Conservation (phyloP, 2,113 vertebrate genomes). For the Coryphaenoides rupestris region DNA sequence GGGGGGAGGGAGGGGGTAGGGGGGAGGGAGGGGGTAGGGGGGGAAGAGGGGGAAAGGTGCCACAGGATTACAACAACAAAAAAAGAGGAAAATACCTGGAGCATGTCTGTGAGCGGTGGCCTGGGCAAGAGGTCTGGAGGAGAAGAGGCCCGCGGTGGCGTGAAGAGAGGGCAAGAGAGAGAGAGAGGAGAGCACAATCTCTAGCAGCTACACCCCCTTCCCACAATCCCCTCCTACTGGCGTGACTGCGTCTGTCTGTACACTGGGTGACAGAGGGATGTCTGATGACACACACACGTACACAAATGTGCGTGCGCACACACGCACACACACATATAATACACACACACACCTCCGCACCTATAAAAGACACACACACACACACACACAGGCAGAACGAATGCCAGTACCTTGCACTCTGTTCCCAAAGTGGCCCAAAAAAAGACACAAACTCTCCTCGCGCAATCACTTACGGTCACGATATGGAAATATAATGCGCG, state of each 20-base stretch:
- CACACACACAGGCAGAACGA: neutral
- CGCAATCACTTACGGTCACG: slow-evolving; percentile 27
- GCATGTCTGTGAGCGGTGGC: slow-evolving; percentile 55
- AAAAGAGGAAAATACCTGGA: slow-evolving; percentile 66
- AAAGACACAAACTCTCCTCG: slow-evolving; percentile 1
- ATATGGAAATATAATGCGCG: neutral
- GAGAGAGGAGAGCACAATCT: slow-evolving; percentile 66
- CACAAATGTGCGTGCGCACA: neutral
- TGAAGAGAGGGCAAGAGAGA: slow-evolving; percentile 70
- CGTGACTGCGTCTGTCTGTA: slow-evolving; percentile 61
- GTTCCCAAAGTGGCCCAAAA: neutral
- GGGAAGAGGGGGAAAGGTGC: slow-evolving; percentile 41
- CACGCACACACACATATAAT: neutral
- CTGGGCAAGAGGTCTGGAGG: slow-evolving; percentile 62
- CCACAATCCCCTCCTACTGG: slow-evolving; percentile 73
- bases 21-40: too few species aligned
- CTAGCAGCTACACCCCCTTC: slow-evolving; percentile 66
- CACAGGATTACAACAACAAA: slow-evolving; percentile 44
- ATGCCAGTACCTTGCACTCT: neutral
- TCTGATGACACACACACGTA: slow-evolving; percentile 43
- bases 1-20: slow-evolving; percentile 23
- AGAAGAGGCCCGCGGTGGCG: slow-evolving; percentile 73
- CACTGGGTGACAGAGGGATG: slow-evolving; percentile 67
- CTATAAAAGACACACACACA: neutral
- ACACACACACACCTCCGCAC: neutral